Percentiles rank a stretch among this genome's conserved stretches.
phyloP scores from a whole-genome alignment of 2,888 invertebrate species.

The Netelia fuscicornis region DNA sequence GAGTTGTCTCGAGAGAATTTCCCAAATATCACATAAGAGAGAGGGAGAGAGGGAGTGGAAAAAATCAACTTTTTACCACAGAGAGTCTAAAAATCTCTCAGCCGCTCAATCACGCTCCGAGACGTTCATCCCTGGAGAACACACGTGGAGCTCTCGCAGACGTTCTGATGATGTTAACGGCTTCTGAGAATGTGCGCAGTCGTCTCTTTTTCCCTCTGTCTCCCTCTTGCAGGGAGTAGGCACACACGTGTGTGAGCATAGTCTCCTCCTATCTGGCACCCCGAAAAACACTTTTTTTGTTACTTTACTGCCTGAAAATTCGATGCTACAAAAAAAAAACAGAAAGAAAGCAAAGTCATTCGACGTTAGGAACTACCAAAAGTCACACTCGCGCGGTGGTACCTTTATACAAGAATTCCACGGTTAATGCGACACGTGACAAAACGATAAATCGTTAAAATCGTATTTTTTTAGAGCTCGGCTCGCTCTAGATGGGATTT shows the following conservation, averaged over 20 bases:
- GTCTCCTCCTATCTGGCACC: conserved; percentile 1
- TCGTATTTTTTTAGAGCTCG: neutral
- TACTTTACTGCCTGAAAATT: conserved; percentile 22
- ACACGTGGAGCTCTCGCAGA: conserved; percentile 52
- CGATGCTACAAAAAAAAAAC: neutral
- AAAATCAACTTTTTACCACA: conserved; percentile 57
- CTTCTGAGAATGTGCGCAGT: conserved; percentile 55
- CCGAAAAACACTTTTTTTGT: conserved; percentile 30
- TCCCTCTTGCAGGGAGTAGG: neutral
- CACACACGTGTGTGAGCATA: conserved; percentile 24
- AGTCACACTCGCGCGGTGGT: neutral
- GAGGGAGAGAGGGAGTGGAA: neutral
- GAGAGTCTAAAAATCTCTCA: conserved; percentile 31
- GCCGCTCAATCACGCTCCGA: conserved; percentile 51
- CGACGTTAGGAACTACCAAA: neutral
- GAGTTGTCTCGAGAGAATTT: conserved; percentile 52
- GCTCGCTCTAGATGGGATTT: neutral
- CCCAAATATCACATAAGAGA: conserved; percentile 26
- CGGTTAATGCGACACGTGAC: neutral
- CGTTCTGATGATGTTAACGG: conserved; percentile 62
- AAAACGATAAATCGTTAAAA: conserved; percentile 29
- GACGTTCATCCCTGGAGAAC: conserved; percentile 38
- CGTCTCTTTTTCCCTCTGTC: neutral
- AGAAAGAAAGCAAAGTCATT: neutral
- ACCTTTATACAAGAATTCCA: neutral